phyloP scores from a whole-genome alignment of 92 coral and sea anemone genomes.

The Isaurus tuberculatus region DNA sequence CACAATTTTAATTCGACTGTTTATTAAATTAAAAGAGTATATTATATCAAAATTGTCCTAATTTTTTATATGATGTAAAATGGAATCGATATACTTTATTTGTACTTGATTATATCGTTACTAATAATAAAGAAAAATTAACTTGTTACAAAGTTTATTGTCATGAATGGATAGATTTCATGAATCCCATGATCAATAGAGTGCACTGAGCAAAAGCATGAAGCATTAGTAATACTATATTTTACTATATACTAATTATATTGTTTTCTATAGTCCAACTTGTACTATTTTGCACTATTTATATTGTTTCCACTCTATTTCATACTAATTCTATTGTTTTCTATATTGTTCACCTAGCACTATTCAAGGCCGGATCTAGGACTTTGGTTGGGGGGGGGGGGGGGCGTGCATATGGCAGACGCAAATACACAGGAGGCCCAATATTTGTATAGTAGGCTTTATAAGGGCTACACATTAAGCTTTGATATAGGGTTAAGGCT shows the following conservation, averaged over 20 bases:
- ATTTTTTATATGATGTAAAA: not conserved
- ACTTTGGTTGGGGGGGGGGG: too few relatives aligned
- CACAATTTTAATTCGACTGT: constrained; percentile 3
- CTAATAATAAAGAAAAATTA: not conserved
- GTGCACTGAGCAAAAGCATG: not conserved
- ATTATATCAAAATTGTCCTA: not conserved
- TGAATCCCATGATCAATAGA: not conserved
- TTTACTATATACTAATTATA: not conserved
- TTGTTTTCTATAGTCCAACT: not conserved
- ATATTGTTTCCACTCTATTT: not conserved
- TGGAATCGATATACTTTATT: not conserved
- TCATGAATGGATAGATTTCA: not conserved
- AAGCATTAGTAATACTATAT: not conserved
- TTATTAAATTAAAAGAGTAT: constrained; percentile 1
- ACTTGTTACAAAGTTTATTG: constrained; percentile 1
- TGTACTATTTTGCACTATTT: not conserved
- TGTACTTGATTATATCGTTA: not conserved
- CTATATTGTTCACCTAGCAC: too few relatives aligned
- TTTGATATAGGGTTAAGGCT: too few relatives aligned
- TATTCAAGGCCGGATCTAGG: too few relatives aligned
- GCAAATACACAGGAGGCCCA: too few relatives aligned
- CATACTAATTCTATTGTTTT: not conserved
- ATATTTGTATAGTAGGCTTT: too few relatives aligned
- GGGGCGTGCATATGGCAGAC: too few relatives aligned
- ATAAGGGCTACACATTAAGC: too few relatives aligned